Base-by-base conservation (phyloP, 2,888 invertebrate species). In the Lithophane socia region DNA sequence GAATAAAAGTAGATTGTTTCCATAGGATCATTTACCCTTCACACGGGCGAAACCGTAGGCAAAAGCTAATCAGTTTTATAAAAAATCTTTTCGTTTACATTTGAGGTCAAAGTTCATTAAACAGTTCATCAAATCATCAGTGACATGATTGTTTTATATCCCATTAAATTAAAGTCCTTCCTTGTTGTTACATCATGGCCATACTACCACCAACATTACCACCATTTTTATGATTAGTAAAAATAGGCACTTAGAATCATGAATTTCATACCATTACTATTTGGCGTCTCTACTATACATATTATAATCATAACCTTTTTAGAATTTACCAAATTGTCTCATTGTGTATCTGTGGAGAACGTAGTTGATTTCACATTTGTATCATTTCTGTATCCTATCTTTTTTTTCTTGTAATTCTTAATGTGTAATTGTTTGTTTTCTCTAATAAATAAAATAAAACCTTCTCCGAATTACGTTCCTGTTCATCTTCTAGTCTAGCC, bases 251-350 rank as follows among this genome's bases (percentile, higher is more conserved):
- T 54, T 12, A 3, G 10, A 37, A 54, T n/a, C n/a, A 68, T 68
- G 44, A 66, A 66, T 49, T 24, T 18, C 64, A 63, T 13, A 18
- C 8, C 63, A 63, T 63, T 63, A 64, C 13, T 42, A 64, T n/a
- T 44, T 16, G 16, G 42, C 0, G 8, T 44, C 4, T 42, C 8
- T 16, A 13, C 18, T 24, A n/a, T 56, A n/a, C 1, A 4, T 56
- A 56, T n/a, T 56, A 56, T n/a, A 1, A 56, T 10, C n/a, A 12
- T 56, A 56, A n/a, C 12, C 29, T 29, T 29, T 29, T 29, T 29
- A 29, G 29, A 29, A 29, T 29, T 29, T 29, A 29, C 29, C 29
- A 29, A 29, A 29, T 29, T 29, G 1, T 29, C 29, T 29, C 29
- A 29, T 29, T 29, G 29, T 29, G 29, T 29, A 29, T 29, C 29